These are phyloP conservation scores for Babyrousa celebensis DNA, from an alignment of 2,797 vertebrate genomes.

Conservation along the genomic window DNA sequence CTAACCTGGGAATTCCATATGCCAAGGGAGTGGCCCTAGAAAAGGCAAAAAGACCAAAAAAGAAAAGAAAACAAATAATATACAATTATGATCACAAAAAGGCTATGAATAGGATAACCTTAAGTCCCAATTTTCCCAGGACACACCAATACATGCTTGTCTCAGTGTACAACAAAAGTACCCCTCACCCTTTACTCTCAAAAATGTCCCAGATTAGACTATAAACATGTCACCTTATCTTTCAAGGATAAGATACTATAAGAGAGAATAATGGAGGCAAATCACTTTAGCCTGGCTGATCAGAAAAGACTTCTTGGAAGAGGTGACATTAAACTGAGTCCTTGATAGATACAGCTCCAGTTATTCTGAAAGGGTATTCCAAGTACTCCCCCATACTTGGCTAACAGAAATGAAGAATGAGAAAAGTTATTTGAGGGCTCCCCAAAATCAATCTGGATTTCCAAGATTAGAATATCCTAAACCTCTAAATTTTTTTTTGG, in stretches of 20 bases:
- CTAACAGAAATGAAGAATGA: background rate
- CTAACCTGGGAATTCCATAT: no score
- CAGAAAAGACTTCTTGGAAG: slow-evolving; percentile 46
- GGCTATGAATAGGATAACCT: background rate
- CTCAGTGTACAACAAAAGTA: slow-evolving; percentile 1
- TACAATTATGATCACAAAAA: slow-evolving; percentile 13
- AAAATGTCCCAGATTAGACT: background rate
- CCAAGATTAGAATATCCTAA: slow-evolving; percentile 53
- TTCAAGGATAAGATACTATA: background rate
- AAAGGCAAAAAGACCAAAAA: no score
- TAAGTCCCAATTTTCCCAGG: background rate
- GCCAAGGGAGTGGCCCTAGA: no score
- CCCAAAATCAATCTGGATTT: slow-evolving; percentile 7
- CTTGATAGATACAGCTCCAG: background rate
- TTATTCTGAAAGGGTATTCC: slow-evolving; percentile 28
- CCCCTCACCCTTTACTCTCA: background rate
- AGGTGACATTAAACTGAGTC: slow-evolving; percentile 21
- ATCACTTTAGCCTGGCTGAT: slow-evolving; percentile 14
- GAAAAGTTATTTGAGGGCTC: slow-evolving; percentile 11
- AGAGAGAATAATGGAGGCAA: background rate
- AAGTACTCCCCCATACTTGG: background rate
- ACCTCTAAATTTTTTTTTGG: background rate
- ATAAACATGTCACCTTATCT: slow-evolving; percentile 11
- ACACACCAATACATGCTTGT: background rate
- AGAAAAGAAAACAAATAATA: slow-evolving; percentile 8